A percentile compares a stretch with the other conserved stretches of the same genome.
Evolutionary conservation across 2,888 invertebrate species (phyloP).

Genomic region (Leptopterna dolabrata): DNA sequence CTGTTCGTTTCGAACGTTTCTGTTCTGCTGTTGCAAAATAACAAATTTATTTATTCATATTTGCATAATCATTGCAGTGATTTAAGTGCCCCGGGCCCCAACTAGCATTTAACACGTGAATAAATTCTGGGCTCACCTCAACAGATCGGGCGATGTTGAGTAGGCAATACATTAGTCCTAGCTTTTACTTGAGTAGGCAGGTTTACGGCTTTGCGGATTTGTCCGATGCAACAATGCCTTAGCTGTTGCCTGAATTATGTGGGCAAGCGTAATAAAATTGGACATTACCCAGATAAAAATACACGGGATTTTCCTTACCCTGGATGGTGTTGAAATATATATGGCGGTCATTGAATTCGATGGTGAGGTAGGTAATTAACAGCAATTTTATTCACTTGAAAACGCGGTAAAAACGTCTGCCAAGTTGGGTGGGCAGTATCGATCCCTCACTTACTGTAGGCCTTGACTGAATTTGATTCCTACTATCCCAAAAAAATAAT

Average conservation of each 20-base stretch:
- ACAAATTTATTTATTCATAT: conserved; percentile 8
- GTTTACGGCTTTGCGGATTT: background rate
- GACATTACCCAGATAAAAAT: background rate
- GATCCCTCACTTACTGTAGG: too few species aligned
- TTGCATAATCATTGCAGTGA: conserved; percentile 3
- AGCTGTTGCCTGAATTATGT: conserved; percentile 9
- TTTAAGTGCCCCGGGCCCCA: background rate
- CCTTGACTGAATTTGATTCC: too few species aligned
- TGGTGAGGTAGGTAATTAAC: background rate
- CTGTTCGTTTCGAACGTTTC: background rate
- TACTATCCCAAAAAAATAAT: too few species aligned
- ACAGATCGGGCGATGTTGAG: background rate
- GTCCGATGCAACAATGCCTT: conserved; percentile 13
- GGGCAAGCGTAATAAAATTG: background rate
- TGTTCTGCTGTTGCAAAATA: background rate
- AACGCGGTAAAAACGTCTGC: too few species aligned
- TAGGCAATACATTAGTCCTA: conserved; percentile 14
- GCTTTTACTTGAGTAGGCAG: conserved; percentile 15
- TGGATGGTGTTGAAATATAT: background rate
- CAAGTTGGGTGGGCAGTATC: too few species aligned
- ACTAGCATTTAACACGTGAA: background rate
- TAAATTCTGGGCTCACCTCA: conserved; percentile 7
- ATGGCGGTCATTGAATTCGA: background rate
- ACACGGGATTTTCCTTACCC: background rate
- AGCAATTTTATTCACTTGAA: too few species aligned